Conservation (phyloP, 2,888 invertebrate species). For the Drepanosiphum platanoidis region DNA sequence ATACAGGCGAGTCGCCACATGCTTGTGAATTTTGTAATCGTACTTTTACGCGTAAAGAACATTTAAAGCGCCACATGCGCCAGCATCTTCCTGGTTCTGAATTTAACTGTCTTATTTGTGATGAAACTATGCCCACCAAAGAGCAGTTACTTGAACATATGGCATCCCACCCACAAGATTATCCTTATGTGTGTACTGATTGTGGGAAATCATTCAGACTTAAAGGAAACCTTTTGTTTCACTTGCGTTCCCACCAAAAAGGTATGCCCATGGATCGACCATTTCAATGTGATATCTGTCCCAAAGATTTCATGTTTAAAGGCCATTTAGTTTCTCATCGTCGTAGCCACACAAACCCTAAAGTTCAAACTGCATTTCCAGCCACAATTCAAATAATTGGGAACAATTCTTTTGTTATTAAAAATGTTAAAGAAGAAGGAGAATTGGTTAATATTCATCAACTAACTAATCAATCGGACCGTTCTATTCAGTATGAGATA, state of each 20-base stretch:
- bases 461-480: constrained; percentile 38
- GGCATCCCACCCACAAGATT: constrained; percentile 81
- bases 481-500: constrained; percentile 50
- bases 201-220: constrained; percentile 66
- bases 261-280: constrained; percentile 74
- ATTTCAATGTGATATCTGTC: constrained; percentile 84
- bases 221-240: constrained; percentile 74
- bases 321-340: constrained; percentile 85
- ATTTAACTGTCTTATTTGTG: constrained; percentile 82
- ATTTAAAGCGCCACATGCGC: constrained; percentile 85
- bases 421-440: constrained; percentile 65
- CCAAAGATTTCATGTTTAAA: constrained; percentile 89
- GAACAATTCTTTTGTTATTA: constrained; percentile 65
- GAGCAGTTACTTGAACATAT: constrained; percentile 81
- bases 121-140: constrained; percentile 79
- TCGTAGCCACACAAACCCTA: constrained; percentile 75
- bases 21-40: constrained; percentile 87
- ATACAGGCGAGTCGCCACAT: constrained; percentile 70
- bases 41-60: constrained; percentile 87
- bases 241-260: constrained; percentile 88
- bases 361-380: constrained; percentile 51
- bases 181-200: constrained; percentile 78
- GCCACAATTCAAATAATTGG: constrained; percentile 60
- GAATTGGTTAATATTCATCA: constrained; percentile 62
- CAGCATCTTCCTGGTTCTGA: constrained; percentile 80